phyloP scores from a whole-genome alignment of 2,113 vertebrate genomes.

The Haliaeetus leucogaster region DNA sequence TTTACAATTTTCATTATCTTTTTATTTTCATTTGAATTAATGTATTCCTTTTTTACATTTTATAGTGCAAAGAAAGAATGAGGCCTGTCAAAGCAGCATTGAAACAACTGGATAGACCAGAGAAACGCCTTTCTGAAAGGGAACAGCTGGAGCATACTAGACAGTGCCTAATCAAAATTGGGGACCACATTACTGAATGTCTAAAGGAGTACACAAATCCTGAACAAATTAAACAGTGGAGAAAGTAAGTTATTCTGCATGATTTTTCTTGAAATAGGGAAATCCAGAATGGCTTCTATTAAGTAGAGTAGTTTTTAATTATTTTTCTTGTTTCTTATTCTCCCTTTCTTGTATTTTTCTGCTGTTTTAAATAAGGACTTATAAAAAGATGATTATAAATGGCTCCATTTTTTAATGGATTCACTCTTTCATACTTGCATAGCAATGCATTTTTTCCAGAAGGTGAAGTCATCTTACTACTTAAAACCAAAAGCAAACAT shows the following conservation, averaged over 20 bases:
- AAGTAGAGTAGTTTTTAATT: background rate
- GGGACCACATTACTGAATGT: conserved; percentile 97
- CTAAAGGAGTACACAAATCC: conserved; percentile 93
- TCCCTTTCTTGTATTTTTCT: background rate
- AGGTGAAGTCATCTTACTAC: background rate
- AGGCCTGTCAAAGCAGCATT: conserved; percentile 94
- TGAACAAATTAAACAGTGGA: conserved; percentile 95
- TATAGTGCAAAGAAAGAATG: conserved; percentile 97
- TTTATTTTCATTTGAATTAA: background rate
- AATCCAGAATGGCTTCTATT: background rate
- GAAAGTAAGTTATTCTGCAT: conserved; percentile 81
- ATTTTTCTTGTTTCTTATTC: background rate
- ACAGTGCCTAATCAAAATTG: conserved; percentile 95
- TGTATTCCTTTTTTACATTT: conserved; percentile 39
- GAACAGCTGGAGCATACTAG: conserved; percentile 95
- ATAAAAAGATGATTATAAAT: background rate
- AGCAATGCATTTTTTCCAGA: background rate
- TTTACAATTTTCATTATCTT: background rate
- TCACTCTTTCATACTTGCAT: background rate
- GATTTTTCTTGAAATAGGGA: background rate
- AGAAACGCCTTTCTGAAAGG: conserved; percentile 95
- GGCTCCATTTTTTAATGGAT: background rate
- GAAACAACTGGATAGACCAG: conserved; percentile 94
- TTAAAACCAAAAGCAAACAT: background rate
- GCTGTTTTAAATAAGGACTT: background rate